A percentile compares a stretch with the other conserved stretches of the same genome.
Conservation (phyloP, 2,113 vertebrate genomes). For the Castor canadensis region DNA sequence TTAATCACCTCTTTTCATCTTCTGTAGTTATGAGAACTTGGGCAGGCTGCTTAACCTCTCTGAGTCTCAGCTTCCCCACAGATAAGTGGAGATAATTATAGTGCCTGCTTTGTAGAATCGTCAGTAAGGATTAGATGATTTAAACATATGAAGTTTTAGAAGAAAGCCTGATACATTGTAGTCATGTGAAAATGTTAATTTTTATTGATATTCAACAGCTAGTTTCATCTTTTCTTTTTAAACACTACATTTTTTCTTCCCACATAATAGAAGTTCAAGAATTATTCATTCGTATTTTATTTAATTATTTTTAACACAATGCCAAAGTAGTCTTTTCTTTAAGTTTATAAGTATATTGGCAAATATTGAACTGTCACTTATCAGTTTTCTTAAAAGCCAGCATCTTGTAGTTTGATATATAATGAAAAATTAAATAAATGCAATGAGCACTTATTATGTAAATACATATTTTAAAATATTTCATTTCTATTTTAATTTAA, state of each 20-base stretch:
- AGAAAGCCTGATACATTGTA: background rate
- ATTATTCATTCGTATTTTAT: constrained; percentile 11
- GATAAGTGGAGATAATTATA: background rate
- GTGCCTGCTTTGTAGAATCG: background rate
- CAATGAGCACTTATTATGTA: background rate
- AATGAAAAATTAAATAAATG: background rate
- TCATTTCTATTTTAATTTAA: too few species aligned
- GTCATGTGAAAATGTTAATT: background rate
- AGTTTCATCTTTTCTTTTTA: background rate
- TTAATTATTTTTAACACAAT: constrained; percentile 15
- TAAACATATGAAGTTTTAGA: background rate
- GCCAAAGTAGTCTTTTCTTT: background rate
- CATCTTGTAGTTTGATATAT: background rate
- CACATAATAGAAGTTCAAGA: background rate
- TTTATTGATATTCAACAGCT: constrained; percentile 18
- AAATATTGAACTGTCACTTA: background rate
- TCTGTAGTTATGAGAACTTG: background rate
- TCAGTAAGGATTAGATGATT: background rate
- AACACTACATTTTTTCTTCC: constrained; percentile 1
- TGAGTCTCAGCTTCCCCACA: background rate
- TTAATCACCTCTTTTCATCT: background rate
- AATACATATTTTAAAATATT: background rate
- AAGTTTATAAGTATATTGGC: background rate
- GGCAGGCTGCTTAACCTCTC: too few species aligned
- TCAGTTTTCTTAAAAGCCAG: background rate